Percentiles rank a stretch among this genome's conserved stretches.
These are phyloP conservation scores for Propithecus perrieri DNA, from an alignment of 2,797 vertebrate species.

Conservation along the genomic window DNA sequence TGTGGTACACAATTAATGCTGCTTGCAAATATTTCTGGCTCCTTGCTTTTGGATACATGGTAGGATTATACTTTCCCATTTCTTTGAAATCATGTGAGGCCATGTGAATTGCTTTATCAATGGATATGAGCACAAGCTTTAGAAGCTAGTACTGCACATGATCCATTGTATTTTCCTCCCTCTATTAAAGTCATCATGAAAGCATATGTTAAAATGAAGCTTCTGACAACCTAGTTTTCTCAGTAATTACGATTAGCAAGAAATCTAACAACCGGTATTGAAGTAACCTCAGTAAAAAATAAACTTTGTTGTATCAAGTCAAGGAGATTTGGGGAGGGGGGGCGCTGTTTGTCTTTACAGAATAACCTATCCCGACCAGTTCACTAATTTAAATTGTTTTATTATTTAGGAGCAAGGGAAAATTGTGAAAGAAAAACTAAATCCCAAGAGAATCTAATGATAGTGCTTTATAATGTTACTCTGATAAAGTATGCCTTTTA, in stretches of 20 bases:
- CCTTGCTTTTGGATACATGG: background rate
- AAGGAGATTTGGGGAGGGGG: background rate
- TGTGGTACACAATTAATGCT: background rate
- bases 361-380: background rate
- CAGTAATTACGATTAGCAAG: background rate
- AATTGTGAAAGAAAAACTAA: conserved; percentile 17
- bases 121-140: background rate
- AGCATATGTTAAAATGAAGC: background rate
- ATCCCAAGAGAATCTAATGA: background rate
- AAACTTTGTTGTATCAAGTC: background rate
- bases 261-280: background rate
- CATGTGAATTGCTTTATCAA: background rate
- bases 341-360: background rate
- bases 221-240: background rate
- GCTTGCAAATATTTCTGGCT: background rate
- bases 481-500: background rate
- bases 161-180: background rate
- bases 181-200: background rate
- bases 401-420: background rate
- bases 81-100: background rate
- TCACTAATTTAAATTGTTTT: background rate
- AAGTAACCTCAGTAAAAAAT: background rate
- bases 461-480: background rate
- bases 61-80: background rate
- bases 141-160: background rate